These are phyloP conservation scores for Lepeophtheirus salmonis DNA, from an alignment of 1,140 invertebrate genomes.

Conservation along the genomic window DNA sequence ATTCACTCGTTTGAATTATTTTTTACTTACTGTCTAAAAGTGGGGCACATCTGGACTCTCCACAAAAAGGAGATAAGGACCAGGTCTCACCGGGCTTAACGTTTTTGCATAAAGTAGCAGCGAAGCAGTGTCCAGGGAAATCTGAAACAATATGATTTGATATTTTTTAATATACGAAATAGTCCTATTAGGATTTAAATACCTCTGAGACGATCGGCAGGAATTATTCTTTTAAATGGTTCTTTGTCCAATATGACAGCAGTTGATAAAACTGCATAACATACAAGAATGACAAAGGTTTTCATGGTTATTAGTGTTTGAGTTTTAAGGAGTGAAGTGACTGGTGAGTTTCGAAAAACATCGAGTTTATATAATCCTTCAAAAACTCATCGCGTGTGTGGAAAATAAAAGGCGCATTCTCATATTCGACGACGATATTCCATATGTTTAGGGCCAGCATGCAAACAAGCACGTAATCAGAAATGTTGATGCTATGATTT, in stretches of 20 bases:
- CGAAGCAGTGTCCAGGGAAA: constrained; percentile 14
- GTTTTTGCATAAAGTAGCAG: constrained; percentile 11
- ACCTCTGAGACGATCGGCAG: constrained; percentile 16
- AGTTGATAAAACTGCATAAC: not conserved
- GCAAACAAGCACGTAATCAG: no score
- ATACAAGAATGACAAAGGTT: constrained; percentile 1
- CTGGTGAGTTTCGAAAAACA: no score
- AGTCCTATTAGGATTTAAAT: not conserved
- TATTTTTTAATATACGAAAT: not conserved
- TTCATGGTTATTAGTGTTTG: no score
- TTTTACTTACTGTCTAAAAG: not conserved
- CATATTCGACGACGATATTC: no score
- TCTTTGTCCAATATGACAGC: constrained; percentile 9
- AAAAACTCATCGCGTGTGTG: no score
- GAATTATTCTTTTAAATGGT: constrained; percentile 16
- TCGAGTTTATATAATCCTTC: no score
- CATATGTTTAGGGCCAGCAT: no score
- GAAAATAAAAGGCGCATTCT: no score
- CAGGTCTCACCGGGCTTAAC: constrained; percentile 2
- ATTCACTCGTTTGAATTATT: not conserved
- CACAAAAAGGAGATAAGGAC: constrained; percentile 15
- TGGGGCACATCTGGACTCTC: not conserved
- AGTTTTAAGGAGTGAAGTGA: no score
- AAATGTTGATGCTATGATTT: no score
- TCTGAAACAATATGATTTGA: constrained; percentile 12